These are phyloP conservation scores for Nysson spinosus DNA, from an alignment of 2,888 invertebrate species.

Conservation along the genomic window DNA sequence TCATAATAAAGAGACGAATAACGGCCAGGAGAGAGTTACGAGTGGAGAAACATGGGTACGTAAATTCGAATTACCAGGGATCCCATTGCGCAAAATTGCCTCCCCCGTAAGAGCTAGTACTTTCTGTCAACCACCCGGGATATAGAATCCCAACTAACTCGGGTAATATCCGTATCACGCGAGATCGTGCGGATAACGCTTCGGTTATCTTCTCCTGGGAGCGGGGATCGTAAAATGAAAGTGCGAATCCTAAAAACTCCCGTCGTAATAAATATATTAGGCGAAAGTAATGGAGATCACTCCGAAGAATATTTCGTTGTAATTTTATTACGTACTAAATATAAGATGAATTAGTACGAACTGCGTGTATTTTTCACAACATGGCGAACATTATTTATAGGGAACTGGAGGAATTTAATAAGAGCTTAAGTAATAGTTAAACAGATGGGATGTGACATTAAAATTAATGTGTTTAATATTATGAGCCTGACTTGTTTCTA, in stretches of 20 bases:
- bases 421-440: too few species aligned
- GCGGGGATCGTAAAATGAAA: background rate
- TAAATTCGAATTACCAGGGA: slow-evolving; percentile 55
- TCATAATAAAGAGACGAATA: slow-evolving; percentile 43
- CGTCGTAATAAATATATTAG: too few species aligned
- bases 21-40: slow-evolving; percentile 32
- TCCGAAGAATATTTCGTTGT: too few species aligned
- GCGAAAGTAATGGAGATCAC: too few species aligned
- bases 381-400: too few species aligned
- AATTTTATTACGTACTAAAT: too few species aligned
- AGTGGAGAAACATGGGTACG: slow-evolving; percentile 33
- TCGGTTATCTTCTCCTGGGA: slow-evolving; percentile 17
- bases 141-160: slow-evolving; percentile 43
- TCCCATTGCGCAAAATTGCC: slow-evolving; percentile 54
- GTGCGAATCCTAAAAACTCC: slow-evolving; percentile 4
- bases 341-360: too few species aligned
- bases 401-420: too few species aligned
- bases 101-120: slow-evolving; percentile 45
- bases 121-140: slow-evolving; percentile 53
- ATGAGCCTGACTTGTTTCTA: too few species aligned
- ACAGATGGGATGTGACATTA: too few species aligned
- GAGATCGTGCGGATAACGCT: slow-evolving; percentile 40
- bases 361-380: too few species aligned
- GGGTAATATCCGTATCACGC: slow-evolving; percentile 39
- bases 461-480: too few species aligned